phyloP scores from a whole-genome alignment of 1,140 invertebrate genomes.

The Neodiprion lecontei region DNA sequence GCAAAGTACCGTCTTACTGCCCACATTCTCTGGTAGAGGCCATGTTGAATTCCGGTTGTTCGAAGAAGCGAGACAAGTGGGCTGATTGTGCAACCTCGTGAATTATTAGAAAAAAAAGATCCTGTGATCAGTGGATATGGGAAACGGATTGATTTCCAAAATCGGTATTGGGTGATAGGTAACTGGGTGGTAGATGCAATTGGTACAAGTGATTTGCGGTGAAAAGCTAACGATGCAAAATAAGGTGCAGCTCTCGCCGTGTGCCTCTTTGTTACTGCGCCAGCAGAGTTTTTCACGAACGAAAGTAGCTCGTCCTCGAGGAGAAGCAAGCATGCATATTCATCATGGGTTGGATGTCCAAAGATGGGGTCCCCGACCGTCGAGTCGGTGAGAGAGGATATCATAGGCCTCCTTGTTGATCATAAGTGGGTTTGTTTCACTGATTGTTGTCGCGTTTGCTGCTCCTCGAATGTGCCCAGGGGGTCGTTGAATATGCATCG shows the following conservation, averaged over 20 bases:
- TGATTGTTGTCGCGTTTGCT: slow-evolving; percentile 50
- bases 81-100: too few species aligned
- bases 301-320: slow-evolving; percentile 1
- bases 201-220: neutral
- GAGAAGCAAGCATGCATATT: neutral
- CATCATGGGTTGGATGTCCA: neutral
- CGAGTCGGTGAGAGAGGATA: too few species aligned
- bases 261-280: neutral
- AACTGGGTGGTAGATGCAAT: too few species aligned
- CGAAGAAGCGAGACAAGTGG: too few species aligned
- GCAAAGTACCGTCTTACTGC: too few species aligned
- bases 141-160: too few species aligned
- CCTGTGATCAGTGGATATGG: too few species aligned
- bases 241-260: neutral
- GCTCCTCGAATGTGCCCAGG: slow-evolving; percentile 22
- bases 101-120: too few species aligned
- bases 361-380: too few species aligned
- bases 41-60: too few species aligned
- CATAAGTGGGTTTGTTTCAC: slow-evolving; percentile 57
- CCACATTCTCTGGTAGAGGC: too few species aligned
- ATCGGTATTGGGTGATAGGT: too few species aligned
- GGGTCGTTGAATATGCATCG: slow-evolving; percentile 47
- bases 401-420: slow-evolving; percentile 46
- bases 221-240: neutral
- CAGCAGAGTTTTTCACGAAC: neutral